phyloP scores from a whole-genome alignment of 2,888 invertebrate species.

The Dorcus hopei region DNA sequence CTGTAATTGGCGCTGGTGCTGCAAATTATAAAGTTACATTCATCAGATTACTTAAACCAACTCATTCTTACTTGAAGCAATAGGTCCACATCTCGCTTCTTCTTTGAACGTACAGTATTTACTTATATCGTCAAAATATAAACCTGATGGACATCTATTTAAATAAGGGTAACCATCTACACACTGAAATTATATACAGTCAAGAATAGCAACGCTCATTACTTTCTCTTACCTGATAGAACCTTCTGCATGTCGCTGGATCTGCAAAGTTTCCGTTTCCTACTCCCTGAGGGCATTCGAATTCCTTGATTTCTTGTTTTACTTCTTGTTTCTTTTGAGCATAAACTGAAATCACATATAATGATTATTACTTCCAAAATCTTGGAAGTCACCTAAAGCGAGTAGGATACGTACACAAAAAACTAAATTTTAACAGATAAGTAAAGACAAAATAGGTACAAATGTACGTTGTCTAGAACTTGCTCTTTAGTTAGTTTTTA shows the following conservation, averaged over 20 bases:
- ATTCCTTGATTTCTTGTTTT: slow-evolving; percentile 64
- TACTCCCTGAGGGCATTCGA: slow-evolving; percentile 74
- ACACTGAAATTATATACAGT: slow-evolving; percentile 59
- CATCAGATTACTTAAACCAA: slow-evolving; percentile 27
- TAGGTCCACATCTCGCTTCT: slow-evolving; percentile 87
- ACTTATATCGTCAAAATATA: slow-evolving; percentile 86
- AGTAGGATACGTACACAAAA: too few relatives aligned
- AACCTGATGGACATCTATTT: slow-evolving; percentile 84
- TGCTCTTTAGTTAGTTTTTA: too few relatives aligned
- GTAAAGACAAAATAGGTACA: too few relatives aligned
- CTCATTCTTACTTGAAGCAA: slow-evolving; percentile 71
- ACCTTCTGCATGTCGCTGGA: slow-evolving; percentile 81
- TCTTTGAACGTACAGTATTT: slow-evolving; percentile 88
- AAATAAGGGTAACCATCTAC: slow-evolving; percentile 85
- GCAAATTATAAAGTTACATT: slow-evolving; percentile 29
- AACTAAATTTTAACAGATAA: too few relatives aligned
- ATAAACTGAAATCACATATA: slow-evolving; percentile 8
- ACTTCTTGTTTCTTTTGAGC: slow-evolving; percentile 43
- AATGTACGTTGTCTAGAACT: too few relatives aligned
- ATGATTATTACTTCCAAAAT: too few relatives aligned
- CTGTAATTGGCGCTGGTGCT: slow-evolving; percentile 81
- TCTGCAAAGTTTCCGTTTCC: slow-evolving; percentile 89
- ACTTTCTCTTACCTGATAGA: slow-evolving; percentile 71
- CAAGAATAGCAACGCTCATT: not conserved
- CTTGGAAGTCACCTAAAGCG: too few relatives aligned